Evolutionary conservation across 2,797 vertebrate genomes (phyloP), one percentile per base, ranked within the genome.

Genomic region (Myotis daubentonii): DNA sequence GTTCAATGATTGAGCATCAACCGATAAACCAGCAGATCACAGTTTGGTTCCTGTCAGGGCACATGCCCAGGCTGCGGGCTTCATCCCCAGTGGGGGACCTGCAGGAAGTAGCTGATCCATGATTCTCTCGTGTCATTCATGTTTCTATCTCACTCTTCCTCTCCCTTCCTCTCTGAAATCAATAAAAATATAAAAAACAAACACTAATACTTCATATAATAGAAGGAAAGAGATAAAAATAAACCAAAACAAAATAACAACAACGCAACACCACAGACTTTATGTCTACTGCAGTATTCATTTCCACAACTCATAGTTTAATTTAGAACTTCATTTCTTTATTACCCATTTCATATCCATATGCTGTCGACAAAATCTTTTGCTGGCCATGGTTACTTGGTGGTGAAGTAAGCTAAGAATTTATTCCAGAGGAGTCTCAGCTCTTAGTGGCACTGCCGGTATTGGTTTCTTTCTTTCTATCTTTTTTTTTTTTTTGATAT

Each of bases 301-400:
- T 60, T 85, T 85, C 41, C 81, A 3, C 1, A 72, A 9, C 30
- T 83, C 13, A 17, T 71, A 76, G 4, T 87, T 90, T n/a, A 13
- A 91, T 87, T 83, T 93, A 88, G 44, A 85, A n/a, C 7, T 89
- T 65, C 16, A 16, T 65, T 76, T 57, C 4, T 79, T 91, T 85
- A 81, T 7, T 81, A 36, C n/a, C 2, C 2, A 71, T 75, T 95
- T 93, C 19, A 55, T 36, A 13, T 44, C 86, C 16, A 72, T 89
- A 85, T 88, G 16, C 10, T 25, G 30, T 49, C 4, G 60, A n/a
- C 53, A 28, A 87, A 87, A 86, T 20, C 13, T 90, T 82, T n/a
- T 22, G 3, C 16, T 78, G n/a, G 33, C 9, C 2, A 51, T 83
- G 28, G 12, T 57, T 91, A 82, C 51, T 89, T 79, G 28, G 16